A percentile compares a stretch with the other conserved stretches of the same genome.
phyloP scores from a whole-genome alignment of 2,888 invertebrate genomes.

The Anticlea derivata region DNA sequence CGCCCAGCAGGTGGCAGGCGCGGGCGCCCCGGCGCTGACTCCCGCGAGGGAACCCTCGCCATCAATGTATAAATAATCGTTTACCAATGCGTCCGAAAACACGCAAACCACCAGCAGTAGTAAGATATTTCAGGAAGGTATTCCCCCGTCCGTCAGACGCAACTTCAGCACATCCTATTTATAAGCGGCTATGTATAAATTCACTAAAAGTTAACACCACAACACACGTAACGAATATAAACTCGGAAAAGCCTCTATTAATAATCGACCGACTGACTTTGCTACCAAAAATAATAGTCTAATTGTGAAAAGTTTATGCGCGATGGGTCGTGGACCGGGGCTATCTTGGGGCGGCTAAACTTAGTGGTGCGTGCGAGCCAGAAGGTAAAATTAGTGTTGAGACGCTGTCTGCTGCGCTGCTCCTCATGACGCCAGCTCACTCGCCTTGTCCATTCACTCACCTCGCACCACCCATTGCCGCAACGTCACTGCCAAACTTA shows the following conservation, averaged over 20 bases:
- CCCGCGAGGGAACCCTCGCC: conserved; percentile 60
- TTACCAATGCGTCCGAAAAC: conserved; percentile 83
- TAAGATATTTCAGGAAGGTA: conserved; percentile 84
- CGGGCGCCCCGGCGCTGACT: conserved; percentile 46
- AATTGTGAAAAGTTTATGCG: conserved; percentile 85
- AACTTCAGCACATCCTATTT: conserved; percentile 84
- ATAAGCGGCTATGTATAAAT: conserved; percentile 85
- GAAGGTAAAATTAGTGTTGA: conserved; percentile 83
- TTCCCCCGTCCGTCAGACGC: conserved; percentile 84
- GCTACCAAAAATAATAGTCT: conserved; percentile 85
- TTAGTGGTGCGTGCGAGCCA: conserved; percentile 83
- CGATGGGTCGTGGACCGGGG: conserved; percentile 84
- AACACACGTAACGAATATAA: conserved; percentile 85
- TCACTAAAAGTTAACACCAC: conserved; percentile 85
- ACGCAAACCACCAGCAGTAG: conserved; percentile 80
- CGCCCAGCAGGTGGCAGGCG: conserved; percentile 31
- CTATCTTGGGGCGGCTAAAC: conserved; percentile 85
- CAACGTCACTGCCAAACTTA: conserved; percentile 79
- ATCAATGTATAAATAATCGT: conserved; percentile 83
- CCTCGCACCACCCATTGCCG: conserved; percentile 56
- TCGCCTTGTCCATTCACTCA: conserved; percentile 71
- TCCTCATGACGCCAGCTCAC: conserved; percentile 71
- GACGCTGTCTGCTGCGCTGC: conserved; percentile 78
- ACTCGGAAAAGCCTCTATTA: conserved; percentile 85
- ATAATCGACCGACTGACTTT: conserved; percentile 85